These are phyloP conservation scores for Gastrophysa polygoni DNA, from an alignment of 2,888 invertebrate genomes.

Conservation along the genomic window DNA sequence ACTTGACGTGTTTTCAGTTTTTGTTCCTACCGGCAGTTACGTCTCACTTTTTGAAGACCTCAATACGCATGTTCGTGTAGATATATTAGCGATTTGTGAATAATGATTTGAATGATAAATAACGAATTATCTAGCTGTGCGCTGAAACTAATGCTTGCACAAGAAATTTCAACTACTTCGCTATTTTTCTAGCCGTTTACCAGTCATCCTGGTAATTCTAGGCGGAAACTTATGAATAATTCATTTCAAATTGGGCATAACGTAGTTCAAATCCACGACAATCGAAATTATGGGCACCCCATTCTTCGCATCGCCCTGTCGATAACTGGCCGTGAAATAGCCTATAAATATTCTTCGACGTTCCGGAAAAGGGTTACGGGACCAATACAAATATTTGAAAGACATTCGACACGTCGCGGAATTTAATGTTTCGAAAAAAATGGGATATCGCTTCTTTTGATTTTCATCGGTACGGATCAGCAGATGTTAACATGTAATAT, in stretches of 20 bases:
- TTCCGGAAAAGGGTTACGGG: slow-evolving; percentile 39
- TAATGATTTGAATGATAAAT: too few species aligned
- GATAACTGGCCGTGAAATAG: slow-evolving; percentile 31
- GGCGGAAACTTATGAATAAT: not conserved
- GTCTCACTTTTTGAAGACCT: too few species aligned
- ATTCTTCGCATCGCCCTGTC: slow-evolving; percentile 17
- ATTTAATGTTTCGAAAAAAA: slow-evolving; percentile 50
- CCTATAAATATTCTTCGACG: slow-evolving; percentile 46
- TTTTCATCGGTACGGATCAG: slow-evolving; percentile 19
- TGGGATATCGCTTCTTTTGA: slow-evolving; percentile 31
- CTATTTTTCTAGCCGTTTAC: too few species aligned
- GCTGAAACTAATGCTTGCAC: too few species aligned
- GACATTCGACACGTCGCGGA: slow-evolving; percentile 43
- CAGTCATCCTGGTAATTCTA: not conserved
- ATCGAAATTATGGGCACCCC: slow-evolving; percentile 14
- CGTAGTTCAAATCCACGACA: slow-evolving; percentile 4
- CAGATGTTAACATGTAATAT: slow-evolving; percentile 28
- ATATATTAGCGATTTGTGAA: too few species aligned
- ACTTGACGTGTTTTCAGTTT: too few species aligned
- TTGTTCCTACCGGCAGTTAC: too few species aligned
- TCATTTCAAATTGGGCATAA: not conserved
- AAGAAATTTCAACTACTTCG: too few species aligned
- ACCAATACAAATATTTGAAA: slow-evolving; percentile 45
- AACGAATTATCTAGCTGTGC: too few species aligned
- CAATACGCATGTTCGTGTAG: too few species aligned